Conservation (phyloP, 1,140 invertebrate genomes). For the Samia ricini region DNA sequence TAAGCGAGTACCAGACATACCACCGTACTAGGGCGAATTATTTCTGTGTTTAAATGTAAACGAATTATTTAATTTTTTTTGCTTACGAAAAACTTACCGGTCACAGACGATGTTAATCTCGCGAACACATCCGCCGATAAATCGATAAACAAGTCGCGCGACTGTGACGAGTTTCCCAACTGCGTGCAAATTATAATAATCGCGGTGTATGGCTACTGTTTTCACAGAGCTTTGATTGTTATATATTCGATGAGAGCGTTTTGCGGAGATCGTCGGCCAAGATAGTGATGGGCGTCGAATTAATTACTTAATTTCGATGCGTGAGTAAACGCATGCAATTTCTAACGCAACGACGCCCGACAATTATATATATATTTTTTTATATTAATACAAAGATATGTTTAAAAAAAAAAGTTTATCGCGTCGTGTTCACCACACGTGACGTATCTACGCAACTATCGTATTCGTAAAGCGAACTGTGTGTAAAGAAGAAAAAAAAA, state of each 20-base stretch:
- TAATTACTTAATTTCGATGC: slow-evolving; percentile 74
- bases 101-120: slow-evolving; percentile 67
- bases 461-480: slow-evolving; percentile 15
- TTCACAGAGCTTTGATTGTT: slow-evolving; percentile 57
- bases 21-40: slow-evolving; percentile 67
- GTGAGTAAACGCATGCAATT: slow-evolving; percentile 62
- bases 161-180: slow-evolving; percentile 51
- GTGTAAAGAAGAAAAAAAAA: background rate
- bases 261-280: slow-evolving; percentile 60
- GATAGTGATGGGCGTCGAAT: slow-evolving; percentile 55
- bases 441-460: slow-evolving; percentile 59
- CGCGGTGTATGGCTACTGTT: slow-evolving; percentile 51
- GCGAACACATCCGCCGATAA: slow-evolving; percentile 59
- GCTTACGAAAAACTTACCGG: slow-evolving; percentile 59
- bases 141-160: slow-evolving; percentile 61
- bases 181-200: slow-evolving; percentile 56
- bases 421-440: slow-evolving; percentile 54
- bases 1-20: slow-evolving; percentile 46
- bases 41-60: slow-evolving; percentile 60
- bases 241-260: slow-evolving; percentile 50
- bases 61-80: slow-evolving; percentile 54
- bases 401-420: slow-evolving; percentile 65
- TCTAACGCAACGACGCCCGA: slow-evolving; percentile 57
- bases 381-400: slow-evolving; percentile 52
- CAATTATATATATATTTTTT: slow-evolving; percentile 68